Conservation (phyloP, 2,888 invertebrate species). For the Coleophora deauratella region DNA sequence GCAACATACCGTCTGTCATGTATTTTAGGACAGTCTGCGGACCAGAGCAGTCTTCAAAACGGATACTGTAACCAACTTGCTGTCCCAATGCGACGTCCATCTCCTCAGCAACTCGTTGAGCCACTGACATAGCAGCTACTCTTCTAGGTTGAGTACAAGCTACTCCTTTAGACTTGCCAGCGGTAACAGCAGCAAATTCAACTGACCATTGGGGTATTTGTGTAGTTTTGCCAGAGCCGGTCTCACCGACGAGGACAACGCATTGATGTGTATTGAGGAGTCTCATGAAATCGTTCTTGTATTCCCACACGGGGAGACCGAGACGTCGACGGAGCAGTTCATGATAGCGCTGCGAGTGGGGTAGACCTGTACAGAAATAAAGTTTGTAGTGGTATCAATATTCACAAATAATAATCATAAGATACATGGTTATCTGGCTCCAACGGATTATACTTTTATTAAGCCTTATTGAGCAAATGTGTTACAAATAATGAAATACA, state of each 20-base stretch:
- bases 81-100: constrained; percentile 95
- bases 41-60: constrained; percentile 99
- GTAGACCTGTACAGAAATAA: constrained; percentile 68
- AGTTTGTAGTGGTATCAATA: too few species aligned
- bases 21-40: constrained; percentile 96
- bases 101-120: constrained; percentile 98
- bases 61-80: constrained; percentile 80
- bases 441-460: too few species aligned
- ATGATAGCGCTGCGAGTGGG: constrained; percentile 92
- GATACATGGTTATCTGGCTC: too few species aligned
- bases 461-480: too few species aligned
- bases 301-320: constrained; percentile 97
- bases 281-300: constrained; percentile 96
- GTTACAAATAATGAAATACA: too few species aligned
- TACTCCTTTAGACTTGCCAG: constrained; percentile 72
- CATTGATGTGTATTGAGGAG: constrained; percentile 94
- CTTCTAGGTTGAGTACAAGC: constrained; percentile 97
- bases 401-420: too few species aligned
- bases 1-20: constrained; percentile 99
- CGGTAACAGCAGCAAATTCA: constrained; percentile 52
- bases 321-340: constrained; percentile 92
- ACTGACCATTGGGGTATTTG: constrained; percentile 91
- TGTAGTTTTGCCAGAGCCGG: constrained; percentile 99
- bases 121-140: constrained; percentile 99
- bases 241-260: constrained; percentile 98